Evolutionary conservation across 2,888 invertebrate genomes (phyloP), one percentile per base, ranked within the genome.

Genomic region (Agriopis marginaria): DNA sequence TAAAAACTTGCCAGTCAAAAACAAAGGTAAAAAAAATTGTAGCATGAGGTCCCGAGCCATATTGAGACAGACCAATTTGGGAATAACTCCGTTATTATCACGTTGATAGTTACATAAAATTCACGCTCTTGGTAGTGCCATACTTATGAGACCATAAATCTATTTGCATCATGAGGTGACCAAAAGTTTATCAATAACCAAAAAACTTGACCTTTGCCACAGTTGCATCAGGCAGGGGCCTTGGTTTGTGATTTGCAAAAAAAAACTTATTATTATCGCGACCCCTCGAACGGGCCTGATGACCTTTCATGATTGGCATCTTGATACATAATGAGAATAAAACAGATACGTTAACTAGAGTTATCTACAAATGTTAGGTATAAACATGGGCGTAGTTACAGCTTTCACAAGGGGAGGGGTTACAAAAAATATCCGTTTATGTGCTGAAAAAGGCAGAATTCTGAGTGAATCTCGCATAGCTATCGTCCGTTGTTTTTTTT

Each of bases 301-400:
- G 45, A 58, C 58, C 58, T 58, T 32, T 58, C 32, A 4, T 47
- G 44, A 32, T 32, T 32, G 12, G 44, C 12, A 58, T 47, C 45
- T 54, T 54, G n/a, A 55, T 14, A 23, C 17, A 0, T 23, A 39
- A 44, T 17, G n/a, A 55, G 40, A 55, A 55, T 14, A 55, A 56
- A 56, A 44, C 56, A 42, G 56, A 55, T 55, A 42, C 14, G 17
- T 44, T 60, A 60, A 60, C 45, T 60, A 4, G n/a, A n/a, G 59
- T 56, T 56, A 56, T 56, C 56, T 17, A 54, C 11, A 39, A 56
- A 42, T 42, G n/a, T 56, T 10, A 14, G 14, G 42, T 56, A 17
- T 56, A 56, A 44, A 44, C 17, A 23, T 0, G 17, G 17, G 17
- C 17, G 17, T 23, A 23, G n/a, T n/a, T n/a, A n/a, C n/a, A n/a